phyloP scores from a whole-genome alignment of 2,797 vertebrate genomes.

The Heterohyrax brucei region DNA sequence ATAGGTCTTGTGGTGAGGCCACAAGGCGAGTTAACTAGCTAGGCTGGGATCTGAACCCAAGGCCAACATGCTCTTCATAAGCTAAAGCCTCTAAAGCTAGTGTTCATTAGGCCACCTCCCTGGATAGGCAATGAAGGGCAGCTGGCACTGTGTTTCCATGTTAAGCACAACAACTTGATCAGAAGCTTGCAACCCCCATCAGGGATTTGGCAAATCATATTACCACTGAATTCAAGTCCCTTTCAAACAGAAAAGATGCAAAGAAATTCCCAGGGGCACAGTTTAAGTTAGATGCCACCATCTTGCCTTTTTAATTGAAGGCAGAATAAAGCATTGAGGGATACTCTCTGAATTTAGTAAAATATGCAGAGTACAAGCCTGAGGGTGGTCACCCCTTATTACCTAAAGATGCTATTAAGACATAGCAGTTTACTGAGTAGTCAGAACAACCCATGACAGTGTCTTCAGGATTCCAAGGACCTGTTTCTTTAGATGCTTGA shows the following conservation, averaged over 20 bases:
- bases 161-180: conserved; percentile 20
- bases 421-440: background rate
- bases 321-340: background rate
- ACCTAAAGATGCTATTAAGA: background rate
- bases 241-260: background rate
- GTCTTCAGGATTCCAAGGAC: background rate
- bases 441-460: background rate
- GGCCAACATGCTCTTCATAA: background rate
- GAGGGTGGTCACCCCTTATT: background rate
- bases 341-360: conserved; percentile 12
- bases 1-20: background rate
- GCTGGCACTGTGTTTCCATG: background rate
- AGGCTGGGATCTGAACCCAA: background rate
- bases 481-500: background rate
- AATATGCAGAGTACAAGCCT: background rate
- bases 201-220: conserved; percentile 15
- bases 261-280: background rate
- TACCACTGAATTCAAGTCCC: background rate
- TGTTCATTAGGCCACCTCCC: background rate
- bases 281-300: background rate
- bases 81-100: background rate
- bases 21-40: background rate
- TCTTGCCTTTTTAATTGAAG: background rate
- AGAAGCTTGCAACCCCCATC: background rate
- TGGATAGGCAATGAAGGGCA: background rate